Base-by-base conservation (phyloP, 2,113 vertebrate genomes). In the Scytalopus superciliaris region DNA sequence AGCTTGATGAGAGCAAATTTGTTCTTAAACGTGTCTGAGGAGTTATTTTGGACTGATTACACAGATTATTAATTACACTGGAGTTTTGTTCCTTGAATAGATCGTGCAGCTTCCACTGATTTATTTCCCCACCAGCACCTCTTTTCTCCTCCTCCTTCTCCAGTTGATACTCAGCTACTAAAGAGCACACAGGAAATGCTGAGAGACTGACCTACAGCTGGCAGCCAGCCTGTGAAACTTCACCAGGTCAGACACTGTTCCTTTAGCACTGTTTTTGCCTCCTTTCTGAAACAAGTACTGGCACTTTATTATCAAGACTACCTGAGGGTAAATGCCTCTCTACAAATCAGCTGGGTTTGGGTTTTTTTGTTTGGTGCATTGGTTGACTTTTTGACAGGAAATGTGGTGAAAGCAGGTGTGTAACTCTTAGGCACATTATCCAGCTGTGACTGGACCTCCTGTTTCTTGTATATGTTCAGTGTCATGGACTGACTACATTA, bases 381-480 rank as follows among this genome's bases (percentile, higher is more conserved):
- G 42, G 31, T 18, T 25, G 57, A 2, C 27, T 39, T 52, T 55
- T 45, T 64, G 17, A 27, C 49, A n/a, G 33, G 17, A 76, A 73
- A n/a, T n/a, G 31, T 25, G 56, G 35, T 24, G 9, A 49, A 59
- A 79, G 55, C 7, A 18, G 30, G 8, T 37, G 25, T 55, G 14
- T 49, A 37, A 75, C 7, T 45, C 7, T 52, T 67, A 31, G 24
- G 14, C 10, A 30, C 0, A 0, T 56, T 67, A 42, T 40, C 22
- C 21, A 37, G 16, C 18, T 27, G 10, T 55, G 40, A 27, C 9
- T 15, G 22, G 47, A 15, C 21, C 24, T 27, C 11, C 12, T 63
- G 4, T 18, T 80, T 44, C 37, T 75, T 27, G 1, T 56, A 0
- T 25, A 4, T 14, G 13, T 57, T 66, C 49, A 49, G 42, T 47